These are phyloP conservation scores for Palaemon carinicauda DNA, from an alignment of 1,140 invertebrate species.

Conservation along the genomic window DNA sequence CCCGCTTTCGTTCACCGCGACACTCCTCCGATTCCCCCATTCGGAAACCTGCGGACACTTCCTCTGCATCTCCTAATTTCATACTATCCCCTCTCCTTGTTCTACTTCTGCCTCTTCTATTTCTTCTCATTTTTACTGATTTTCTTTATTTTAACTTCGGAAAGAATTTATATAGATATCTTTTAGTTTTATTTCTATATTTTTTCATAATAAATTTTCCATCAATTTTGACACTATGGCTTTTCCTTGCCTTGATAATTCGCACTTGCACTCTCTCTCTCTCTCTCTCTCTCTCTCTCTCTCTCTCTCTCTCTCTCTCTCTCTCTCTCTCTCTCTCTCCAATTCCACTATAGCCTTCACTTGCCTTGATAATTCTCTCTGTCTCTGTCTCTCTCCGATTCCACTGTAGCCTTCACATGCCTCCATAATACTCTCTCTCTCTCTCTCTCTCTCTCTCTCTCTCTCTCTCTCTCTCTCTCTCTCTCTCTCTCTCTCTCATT, in stretches of 20 bases:
- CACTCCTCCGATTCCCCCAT: background rate
- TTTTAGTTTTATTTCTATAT: background rate
- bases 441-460: background rate
- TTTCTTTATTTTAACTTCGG: too few relatives aligned
- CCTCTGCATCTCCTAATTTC: background rate
- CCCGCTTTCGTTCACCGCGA: too few relatives aligned
- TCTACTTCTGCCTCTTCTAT: background rate
- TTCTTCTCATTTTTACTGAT: background rate
- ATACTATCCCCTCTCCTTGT: background rate
- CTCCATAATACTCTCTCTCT: background rate
- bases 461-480: background rate
- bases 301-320: background rate
- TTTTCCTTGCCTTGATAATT: background rate
- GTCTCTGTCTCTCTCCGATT: background rate
- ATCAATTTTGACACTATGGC: background rate
- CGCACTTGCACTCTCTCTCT: background rate
- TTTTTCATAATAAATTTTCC: background rate
- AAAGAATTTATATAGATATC: background rate
- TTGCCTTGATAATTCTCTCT: background rate
- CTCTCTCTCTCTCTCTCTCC: background rate
- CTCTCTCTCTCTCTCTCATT: background rate
- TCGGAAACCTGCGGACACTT: background rate
- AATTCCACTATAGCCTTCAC: background rate
- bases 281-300: background rate
- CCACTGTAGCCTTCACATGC: background rate